phyloP scores from a whole-genome alignment of 2,888 invertebrate species.

The Yponomeuta sedellus region DNA sequence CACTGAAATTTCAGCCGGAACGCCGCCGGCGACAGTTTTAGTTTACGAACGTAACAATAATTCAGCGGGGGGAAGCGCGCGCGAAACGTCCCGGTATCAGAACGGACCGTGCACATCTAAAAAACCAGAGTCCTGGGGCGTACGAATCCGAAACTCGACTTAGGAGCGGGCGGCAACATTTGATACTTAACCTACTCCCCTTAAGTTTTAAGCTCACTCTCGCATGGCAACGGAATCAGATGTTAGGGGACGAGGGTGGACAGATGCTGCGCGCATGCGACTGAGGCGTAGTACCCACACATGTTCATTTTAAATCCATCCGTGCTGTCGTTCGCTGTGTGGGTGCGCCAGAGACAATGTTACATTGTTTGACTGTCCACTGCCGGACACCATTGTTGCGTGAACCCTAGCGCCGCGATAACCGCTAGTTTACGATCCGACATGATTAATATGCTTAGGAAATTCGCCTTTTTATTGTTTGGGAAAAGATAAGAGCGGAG shows the following conservation, averaged over 20 bases:
- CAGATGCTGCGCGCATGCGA: conserved; percentile 75
- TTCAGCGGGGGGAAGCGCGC: conserved; percentile 30
- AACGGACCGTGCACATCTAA: conserved; percentile 63
- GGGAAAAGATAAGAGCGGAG: conserved; percentile 6
- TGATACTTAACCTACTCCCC: conserved; percentile 21
- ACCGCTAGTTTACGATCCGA: conserved; percentile 41
- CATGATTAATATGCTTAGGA: conserved; percentile 40
- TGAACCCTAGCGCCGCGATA: conserved; percentile 38
- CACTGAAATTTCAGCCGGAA: conserved; percentile 24
- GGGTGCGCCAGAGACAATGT: conserved; percentile 33
- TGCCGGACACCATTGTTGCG: conserved; percentile 59
- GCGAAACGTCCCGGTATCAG: conserved; percentile 53
- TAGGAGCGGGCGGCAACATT: background rate
- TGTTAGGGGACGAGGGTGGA: conserved; percentile 56
- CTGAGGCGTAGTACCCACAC: conserved; percentile 35
- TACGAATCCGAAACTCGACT: background rate
- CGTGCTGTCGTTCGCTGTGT: conserved; percentile 32
- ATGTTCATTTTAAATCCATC: conserved; percentile 17
- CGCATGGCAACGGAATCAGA: conserved; percentile 20
- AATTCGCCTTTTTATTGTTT: conserved; percentile 16
- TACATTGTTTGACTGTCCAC: conserved; percentile 51
- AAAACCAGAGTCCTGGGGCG: conserved; percentile 59
- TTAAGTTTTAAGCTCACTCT: conserved; percentile 15
- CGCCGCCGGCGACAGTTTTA: conserved; percentile 25
- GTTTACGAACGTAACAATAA: conserved; percentile 40